Conservation (phyloP, 2,113 vertebrate genomes). For the Lanius collurio region DNA sequence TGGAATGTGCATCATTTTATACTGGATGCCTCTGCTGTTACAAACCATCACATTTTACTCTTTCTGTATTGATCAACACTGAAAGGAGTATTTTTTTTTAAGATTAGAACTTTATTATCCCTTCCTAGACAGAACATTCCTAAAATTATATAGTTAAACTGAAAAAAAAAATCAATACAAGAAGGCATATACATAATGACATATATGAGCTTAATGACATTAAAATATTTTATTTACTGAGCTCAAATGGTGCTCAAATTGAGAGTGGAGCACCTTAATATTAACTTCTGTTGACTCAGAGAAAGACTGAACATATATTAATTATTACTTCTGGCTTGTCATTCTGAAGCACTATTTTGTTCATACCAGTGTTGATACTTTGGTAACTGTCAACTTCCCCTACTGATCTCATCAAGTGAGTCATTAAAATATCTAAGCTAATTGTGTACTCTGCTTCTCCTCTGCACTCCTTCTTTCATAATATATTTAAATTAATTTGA, state of each 20-base stretch:
- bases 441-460: background rate
- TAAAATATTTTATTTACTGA: background rate
- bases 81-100: background rate
- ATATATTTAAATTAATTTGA: background rate
- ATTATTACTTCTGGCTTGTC: background rate
- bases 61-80: background rate
- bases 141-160: background rate
- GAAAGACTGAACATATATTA: background rate
- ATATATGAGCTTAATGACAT: background rate
- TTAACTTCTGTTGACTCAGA: background rate
- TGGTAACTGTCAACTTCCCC: background rate
- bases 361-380: background rate
- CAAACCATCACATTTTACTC: background rate
- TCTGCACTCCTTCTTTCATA: background rate
- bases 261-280: background rate
- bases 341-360: background rate
- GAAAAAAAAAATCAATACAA: background rate
- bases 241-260: background rate
- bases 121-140: background rate
- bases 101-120: background rate
- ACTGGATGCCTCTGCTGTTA: background rate
- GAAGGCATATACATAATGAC: background rate
- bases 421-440: background rate
- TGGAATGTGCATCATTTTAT: background rate
- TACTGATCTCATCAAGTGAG: background rate